These are phyloP conservation scores for Turritopsis rubra DNA, from an alignment of 30 jellyfish, hydroid and myxozoan species.

Conservation along the genomic window DNA sequence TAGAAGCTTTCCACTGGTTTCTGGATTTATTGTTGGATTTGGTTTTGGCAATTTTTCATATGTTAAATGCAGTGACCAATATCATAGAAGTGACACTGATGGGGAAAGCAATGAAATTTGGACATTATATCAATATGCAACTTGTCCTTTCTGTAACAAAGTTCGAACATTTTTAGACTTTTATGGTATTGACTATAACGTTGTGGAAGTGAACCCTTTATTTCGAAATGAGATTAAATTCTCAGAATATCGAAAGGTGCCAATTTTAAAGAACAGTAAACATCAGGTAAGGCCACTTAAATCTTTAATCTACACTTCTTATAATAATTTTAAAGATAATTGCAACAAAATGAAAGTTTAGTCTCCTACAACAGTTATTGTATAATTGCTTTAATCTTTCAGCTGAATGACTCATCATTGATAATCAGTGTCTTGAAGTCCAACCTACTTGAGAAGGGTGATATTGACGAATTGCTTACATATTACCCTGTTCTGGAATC, in stretches of 20 bases:
- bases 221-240: constrained; percentile 66
- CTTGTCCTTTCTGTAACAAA: constrained; percentile 96
- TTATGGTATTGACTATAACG: constrained; percentile 84
- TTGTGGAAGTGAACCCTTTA: constrained; percentile 86
- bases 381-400: constrained; percentile 15
- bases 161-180: constrained; percentile 89
- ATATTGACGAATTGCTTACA: constrained; percentile 48
- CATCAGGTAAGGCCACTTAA: constrained; percentile 45
- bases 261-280: constrained; percentile 35
- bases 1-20: neutral
- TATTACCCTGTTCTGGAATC: constrained; percentile 72
- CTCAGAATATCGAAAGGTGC: constrained; percentile 86
- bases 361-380: too few species aligned
- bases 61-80: neutral
- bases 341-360: too few species aligned
- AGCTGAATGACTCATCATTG: constrained; percentile 90
- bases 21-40: constrained; percentile 16
- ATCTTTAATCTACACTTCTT: too few species aligned
- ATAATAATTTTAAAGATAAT: too few species aligned
- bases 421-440: constrained; percentile 74
- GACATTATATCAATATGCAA: constrained; percentile 69
- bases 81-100: neutral
- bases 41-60: neutral
- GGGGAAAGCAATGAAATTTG: neutral
- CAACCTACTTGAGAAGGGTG: constrained; percentile 59